phyloP scores from a whole-genome alignment of 2,797 vertebrate species.

The Halcyon chelicuti region DNA sequence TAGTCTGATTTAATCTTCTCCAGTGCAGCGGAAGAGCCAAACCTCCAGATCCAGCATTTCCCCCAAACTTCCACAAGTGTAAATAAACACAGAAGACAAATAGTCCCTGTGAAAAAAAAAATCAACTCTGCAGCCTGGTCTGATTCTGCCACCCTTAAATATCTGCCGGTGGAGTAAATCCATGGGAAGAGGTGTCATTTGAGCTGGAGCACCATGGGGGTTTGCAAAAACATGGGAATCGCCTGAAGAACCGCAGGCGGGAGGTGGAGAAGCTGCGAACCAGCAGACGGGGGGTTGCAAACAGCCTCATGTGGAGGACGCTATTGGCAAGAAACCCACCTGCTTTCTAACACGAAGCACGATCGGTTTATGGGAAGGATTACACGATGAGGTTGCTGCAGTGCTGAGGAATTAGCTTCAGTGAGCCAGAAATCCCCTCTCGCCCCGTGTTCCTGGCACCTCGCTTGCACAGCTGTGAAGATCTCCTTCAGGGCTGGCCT shows the following conservation, averaged over 20 bases:
- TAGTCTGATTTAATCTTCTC: neutral
- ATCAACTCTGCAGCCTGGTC: neutral
- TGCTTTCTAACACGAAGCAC: neutral
- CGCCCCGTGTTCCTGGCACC: neutral
- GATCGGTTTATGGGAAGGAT: neutral
- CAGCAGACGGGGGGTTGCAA: rapidly evolving
- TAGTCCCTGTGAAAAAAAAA: neutral
- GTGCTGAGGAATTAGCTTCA: neutral
- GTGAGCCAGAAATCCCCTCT: neutral
- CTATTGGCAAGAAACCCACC: neutral
- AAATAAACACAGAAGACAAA: neutral
- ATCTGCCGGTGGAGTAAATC: neutral
- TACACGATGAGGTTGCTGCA: neutral
- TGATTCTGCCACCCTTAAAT: neutral
- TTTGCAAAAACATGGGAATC: neutral
- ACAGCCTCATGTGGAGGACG: neutral
- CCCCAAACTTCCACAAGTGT: neutral
- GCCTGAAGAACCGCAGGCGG: neutral
- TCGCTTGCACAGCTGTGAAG: neutral
- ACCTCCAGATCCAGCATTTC: neutral
- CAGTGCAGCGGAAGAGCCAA: neutral
- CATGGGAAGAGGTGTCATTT: neutral
- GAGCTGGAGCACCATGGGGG: neutral
- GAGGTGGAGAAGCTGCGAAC: neutral
- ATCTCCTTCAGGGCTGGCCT: neutral